Percentiles rank a stretch among this genome's conserved stretches.
These are phyloP conservation scores for Metacarcinus magister DNA, from an alignment of 2,888 invertebrate genomes.

Conservation along the genomic window DNA sequence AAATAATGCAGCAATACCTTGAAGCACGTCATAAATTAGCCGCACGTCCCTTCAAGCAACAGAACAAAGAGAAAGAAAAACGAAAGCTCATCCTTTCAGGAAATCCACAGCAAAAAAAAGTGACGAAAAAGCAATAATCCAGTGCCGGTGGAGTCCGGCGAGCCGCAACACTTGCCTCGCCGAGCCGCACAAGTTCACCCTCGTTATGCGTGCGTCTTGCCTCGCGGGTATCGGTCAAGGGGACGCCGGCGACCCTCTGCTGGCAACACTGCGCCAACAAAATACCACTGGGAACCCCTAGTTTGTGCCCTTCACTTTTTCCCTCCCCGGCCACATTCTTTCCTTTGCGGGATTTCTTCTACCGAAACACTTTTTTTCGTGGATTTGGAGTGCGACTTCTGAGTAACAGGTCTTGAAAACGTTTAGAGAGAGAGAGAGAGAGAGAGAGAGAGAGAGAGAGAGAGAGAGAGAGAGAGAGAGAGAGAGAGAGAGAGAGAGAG, in stretches of 20 bases:
- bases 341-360: not conserved
- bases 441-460: not conserved
- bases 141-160: not conserved
- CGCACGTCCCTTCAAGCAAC: not conserved
- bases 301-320: slow-evolving; percentile 20
- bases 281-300: slow-evolving; percentile 21
- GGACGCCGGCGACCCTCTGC: not conserved
- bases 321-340: slow-evolving; percentile 15
- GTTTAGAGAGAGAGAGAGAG: not conserved
- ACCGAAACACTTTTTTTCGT: slow-evolving; percentile 15
- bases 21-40: not conserved
- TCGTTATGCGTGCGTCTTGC: slow-evolving; percentile 22
- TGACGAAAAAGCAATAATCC: slow-evolving; percentile 5
- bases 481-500: not conserved
- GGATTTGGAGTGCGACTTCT: not conserved
- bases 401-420: not conserved
- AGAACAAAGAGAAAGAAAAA: slow-evolving; percentile 13
- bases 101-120: slow-evolving; percentile 5
- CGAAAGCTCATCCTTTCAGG: slow-evolving; percentile 31
- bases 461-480: not conserved
- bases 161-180: slow-evolving; percentile 13
- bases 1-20: not conserved
- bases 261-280: not conserved
- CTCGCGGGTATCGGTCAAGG: slow-evolving; percentile 36
- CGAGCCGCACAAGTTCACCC: slow-evolving; percentile 3